A percentile compares a stretch with the other conserved stretches of the same genome.
phyloP scores from a whole-genome alignment of 2,888 invertebrate genomes.

The Ischnura elegans region DNA sequence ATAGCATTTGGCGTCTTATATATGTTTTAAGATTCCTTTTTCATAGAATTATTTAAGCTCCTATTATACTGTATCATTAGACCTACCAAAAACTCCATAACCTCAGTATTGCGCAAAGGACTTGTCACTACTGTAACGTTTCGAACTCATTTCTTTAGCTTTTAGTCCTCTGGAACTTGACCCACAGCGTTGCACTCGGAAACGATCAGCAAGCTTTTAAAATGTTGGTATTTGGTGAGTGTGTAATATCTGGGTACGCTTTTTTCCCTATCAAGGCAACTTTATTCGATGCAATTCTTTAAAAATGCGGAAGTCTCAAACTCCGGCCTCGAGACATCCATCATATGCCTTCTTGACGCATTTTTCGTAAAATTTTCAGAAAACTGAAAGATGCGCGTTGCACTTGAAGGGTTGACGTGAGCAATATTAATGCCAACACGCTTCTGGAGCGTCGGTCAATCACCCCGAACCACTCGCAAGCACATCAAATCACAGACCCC shows the following conservation, averaged over 20 bases:
- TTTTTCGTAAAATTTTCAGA: background rate
- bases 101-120: too few relatives aligned
- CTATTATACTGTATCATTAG: too few relatives aligned
- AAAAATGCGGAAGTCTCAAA: background rate
- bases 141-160: too few relatives aligned
- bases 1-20: too few relatives aligned
- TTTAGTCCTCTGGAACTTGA: too few relatives aligned
- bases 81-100: too few relatives aligned
- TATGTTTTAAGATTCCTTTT: too few relatives aligned
- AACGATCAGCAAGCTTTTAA: too few relatives aligned
- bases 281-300: background rate
- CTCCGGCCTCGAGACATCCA: background rate
- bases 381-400: background rate
- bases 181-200: too few relatives aligned
- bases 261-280: background rate
- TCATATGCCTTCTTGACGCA: background rate
- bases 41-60: too few relatives aligned
- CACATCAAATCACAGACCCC: background rate
- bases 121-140: too few relatives aligned
- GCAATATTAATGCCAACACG: conserved; percentile 10
- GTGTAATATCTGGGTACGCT: background rate
- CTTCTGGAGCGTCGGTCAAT: conserved; percentile 6
- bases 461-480: background rate
- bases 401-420: background rate
- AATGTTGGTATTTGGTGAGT: too few relatives aligned